Conservation (phyloP, 2,888 invertebrate genomes). For the Acrobasis repandana region DNA sequence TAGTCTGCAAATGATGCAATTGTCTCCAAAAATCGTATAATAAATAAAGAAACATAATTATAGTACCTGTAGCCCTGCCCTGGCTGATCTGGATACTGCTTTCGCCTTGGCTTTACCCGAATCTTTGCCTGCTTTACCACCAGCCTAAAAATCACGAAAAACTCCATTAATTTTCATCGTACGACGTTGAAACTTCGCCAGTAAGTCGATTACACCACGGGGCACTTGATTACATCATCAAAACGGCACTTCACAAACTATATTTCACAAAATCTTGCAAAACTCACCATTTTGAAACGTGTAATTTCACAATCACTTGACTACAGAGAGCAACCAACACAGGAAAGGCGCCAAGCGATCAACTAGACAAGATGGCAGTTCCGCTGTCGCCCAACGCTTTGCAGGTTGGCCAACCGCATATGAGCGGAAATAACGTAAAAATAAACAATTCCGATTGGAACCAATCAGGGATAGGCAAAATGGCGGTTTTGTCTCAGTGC, state of each 20-base stretch:
- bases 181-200: constrained; percentile 83
- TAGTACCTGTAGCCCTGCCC: constrained; percentile 98
- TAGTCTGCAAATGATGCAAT: constrained; percentile 21
- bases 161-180: constrained; percentile 81
- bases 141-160: constrained; percentile 91
- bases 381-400: constrained; percentile 49
- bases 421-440: constrained; percentile 61
- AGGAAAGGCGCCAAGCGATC: constrained; percentile 82
- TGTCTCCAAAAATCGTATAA: constrained; percentile 58
- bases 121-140: constrained; percentile 99
- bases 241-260: constrained; percentile 49
- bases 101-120: constrained; percentile 99
- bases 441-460: constrained; percentile 37
- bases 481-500: constrained; percentile 61
- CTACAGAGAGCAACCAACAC: constrained; percentile 74
- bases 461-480: constrained; percentile 57
- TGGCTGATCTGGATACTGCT: constrained; percentile 98
- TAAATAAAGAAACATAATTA: constrained; percentile 53
- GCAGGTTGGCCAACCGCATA: constrained; percentile 57
- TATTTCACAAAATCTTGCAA: constrained; percentile 76
- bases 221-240: constrained; percentile 60
- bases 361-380: constrained; percentile 75
- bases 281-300: constrained; percentile 83
- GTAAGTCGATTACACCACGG: constrained; percentile 64
- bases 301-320: constrained; percentile 73